A percentile compares a stretch with the other conserved stretches of the same genome.
phyloP scores from a whole-genome alignment of 2,888 invertebrate genomes.

The Melanostoma scalare region DNA sequence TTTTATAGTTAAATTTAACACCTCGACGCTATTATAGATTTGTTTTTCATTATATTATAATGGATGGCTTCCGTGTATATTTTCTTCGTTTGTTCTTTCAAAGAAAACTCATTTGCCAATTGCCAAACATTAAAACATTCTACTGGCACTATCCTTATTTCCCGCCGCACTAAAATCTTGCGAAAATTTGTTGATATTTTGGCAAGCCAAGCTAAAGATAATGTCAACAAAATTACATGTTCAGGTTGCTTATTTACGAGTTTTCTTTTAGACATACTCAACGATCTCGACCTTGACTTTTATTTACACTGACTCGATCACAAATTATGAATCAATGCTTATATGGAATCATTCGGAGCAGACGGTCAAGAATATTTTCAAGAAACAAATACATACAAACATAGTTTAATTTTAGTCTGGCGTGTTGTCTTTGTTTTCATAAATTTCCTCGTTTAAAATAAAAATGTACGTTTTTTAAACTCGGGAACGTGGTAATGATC shows the following conservation, averaged over 20 bases:
- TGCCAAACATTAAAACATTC: too few species aligned
- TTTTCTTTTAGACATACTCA: neutral
- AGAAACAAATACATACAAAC: too few species aligned
- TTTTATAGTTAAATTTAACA: too few species aligned
- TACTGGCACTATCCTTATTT: too few species aligned
- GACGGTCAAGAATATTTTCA: neutral
- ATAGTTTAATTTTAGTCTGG: too few species aligned
- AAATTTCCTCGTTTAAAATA: too few species aligned
- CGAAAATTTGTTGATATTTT: neutral
- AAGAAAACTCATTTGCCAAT: neutral
- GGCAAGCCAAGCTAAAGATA: neutral
- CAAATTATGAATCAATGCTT: neutral
- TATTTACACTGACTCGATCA: neutral
- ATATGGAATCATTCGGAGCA: conserved; percentile 4
- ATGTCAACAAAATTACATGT: conserved; percentile 1
- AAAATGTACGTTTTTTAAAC: too few species aligned
- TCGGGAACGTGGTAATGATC: too few species aligned
- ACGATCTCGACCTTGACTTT: conserved; percentile 4
- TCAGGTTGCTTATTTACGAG: conserved; percentile 9
- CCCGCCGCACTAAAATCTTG: neutral
- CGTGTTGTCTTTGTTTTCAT: too few species aligned
- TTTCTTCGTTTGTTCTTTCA: neutral
- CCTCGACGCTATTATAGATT: too few species aligned
- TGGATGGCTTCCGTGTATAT: conserved; percentile 5
- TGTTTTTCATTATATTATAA: neutral